Evolutionary conservation across 2,797 vertebrate species (phyloP).

Genomic region (Ispidina lecontei): DNA sequence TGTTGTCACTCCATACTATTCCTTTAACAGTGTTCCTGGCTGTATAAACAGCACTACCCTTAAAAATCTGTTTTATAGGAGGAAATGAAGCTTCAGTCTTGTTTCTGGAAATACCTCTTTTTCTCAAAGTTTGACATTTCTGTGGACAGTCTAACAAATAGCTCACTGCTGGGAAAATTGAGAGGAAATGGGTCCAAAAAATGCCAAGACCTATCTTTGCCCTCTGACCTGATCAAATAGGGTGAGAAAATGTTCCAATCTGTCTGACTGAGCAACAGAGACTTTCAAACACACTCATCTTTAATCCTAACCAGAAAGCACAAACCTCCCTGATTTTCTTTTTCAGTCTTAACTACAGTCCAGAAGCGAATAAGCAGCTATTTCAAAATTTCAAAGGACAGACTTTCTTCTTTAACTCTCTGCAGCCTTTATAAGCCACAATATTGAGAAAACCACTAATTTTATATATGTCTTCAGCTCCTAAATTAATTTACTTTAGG

Average conservation of each 20-base stretch:
- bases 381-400: background rate
- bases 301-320: background rate
- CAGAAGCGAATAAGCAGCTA: background rate
- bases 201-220: background rate
- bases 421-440: background rate
- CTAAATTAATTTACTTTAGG: background rate
- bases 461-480: background rate
- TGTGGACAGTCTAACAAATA: background rate
- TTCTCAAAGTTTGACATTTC: background rate
- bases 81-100: background rate
- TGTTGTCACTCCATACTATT: background rate
- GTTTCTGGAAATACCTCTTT: background rate
- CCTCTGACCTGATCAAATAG: background rate
- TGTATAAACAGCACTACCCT: background rate
- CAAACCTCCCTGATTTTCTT: background rate
- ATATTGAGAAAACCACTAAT: background rate
- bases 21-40: background rate
- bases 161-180: background rate
- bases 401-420: background rate
- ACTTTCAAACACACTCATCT: background rate
- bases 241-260: background rate
- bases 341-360: background rate
- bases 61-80: background rate
- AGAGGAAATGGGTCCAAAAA: background rate
- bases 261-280: background rate